Conservation (phyloP, 2,888 invertebrate genomes). For the Coronaproctus castanopsis region DNA sequence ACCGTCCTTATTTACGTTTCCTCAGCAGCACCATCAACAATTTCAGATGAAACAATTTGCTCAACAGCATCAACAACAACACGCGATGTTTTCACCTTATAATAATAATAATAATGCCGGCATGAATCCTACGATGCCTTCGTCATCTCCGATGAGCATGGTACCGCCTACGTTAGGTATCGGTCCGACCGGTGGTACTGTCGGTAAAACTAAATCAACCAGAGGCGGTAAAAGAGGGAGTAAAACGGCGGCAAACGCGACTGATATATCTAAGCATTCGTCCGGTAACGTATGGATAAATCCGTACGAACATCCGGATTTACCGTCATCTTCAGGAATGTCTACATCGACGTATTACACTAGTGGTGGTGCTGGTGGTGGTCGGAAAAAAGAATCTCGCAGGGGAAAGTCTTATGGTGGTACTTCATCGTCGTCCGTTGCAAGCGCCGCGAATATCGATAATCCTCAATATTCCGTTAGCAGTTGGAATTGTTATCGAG, state of each 20-base stretch:
- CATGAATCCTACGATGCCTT: neutral
- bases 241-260: neutral
- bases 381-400: neutral
- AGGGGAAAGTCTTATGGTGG: neutral
- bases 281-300: neutral
- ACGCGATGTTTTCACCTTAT: neutral
- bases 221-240: neutral
- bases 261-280: neutral
- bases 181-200: neutral
- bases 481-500: neutral
- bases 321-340: neutral
- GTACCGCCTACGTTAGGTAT: too few species aligned
- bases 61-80: neutral
- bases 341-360: neutral
- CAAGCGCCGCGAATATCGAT: neutral
- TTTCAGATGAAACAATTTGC: neutral
- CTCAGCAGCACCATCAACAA: neutral
- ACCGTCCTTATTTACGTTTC: neutral
- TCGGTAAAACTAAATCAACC: neutral
- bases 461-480: neutral
- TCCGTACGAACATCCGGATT: neutral
- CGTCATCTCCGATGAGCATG: constrained; percentile 2
- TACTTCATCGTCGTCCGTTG: neutral
- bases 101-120: constrained; percentile 1
- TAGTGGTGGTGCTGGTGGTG: neutral